phyloP scores from a whole-genome alignment of 2,888 invertebrate species.

The Catotricha subobsoleta region DNA sequence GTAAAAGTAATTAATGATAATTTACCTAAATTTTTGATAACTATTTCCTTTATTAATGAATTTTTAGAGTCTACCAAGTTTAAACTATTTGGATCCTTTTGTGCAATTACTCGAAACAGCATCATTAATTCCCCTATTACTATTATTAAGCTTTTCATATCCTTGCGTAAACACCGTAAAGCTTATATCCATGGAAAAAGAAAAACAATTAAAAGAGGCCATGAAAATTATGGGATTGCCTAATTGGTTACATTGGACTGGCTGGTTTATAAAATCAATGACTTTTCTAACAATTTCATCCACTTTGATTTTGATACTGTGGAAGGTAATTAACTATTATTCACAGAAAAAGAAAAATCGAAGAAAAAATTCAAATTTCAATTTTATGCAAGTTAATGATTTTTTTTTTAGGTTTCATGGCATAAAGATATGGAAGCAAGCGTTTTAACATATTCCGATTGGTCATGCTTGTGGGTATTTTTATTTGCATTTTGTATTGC shows the following conservation, averaged over 20 bases:
- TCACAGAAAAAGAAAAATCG: background rate
- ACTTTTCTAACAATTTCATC: constrained; percentile 44
- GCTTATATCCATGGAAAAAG: constrained; percentile 40
- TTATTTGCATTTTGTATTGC: constrained; percentile 50
- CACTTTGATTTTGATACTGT: constrained; percentile 35
- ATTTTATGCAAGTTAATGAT: too few relatives aligned
- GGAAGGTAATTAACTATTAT: constrained; percentile 33
- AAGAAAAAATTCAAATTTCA: too few relatives aligned
- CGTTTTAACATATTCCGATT: constrained; percentile 48
- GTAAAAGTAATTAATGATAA: too few relatives aligned
- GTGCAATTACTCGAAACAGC: too few relatives aligned
- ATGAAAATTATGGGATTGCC: constrained; percentile 85
- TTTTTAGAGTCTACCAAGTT: too few relatives aligned
- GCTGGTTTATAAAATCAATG: constrained; percentile 69
- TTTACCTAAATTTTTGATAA: too few relatives aligned
- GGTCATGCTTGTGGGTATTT: constrained; percentile 48
- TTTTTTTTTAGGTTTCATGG: constrained; percentile 37
- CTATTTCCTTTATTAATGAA: too few relatives aligned
- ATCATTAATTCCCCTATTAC: too few relatives aligned
- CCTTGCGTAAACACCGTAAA: constrained; percentile 60
- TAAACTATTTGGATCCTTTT: too few relatives aligned
- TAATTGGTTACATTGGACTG: constrained; percentile 69
- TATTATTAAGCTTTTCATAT: constrained; percentile 68
- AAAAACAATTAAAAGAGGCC: constrained; percentile 53
- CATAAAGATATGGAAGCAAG: too few relatives aligned